A percentile compares a stretch with the other conserved stretches of the same genome.
These are phyloP conservation scores for Acronicta leporina DNA, from an alignment of 2,888 invertebrate genomes.

Conservation along the genomic window DNA sequence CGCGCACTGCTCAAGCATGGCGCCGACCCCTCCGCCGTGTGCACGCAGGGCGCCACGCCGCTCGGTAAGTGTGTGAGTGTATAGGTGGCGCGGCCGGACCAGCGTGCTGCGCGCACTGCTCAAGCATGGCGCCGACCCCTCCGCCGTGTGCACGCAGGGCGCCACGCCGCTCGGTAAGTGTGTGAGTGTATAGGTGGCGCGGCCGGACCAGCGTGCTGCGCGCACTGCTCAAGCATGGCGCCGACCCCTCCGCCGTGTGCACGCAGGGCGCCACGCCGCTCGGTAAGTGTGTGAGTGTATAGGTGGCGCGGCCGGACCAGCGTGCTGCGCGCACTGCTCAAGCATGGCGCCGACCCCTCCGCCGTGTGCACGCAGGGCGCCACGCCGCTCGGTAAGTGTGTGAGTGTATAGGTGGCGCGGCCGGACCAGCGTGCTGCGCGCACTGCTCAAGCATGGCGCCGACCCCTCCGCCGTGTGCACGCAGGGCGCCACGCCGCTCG, in stretches of 20 bases:
- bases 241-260: slow-evolving; percentile 95
- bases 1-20: slow-evolving; percentile 94
- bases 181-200: slow-evolving; percentile 9
- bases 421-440: no score
- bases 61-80: slow-evolving; percentile 86
- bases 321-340: slow-evolving; percentile 91
- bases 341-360: slow-evolving; percentile 90
- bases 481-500: no score
- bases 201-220: slow-evolving; percentile 95
- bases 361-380: slow-evolving; percentile 98
- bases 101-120: slow-evolving; percentile 91
- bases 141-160: slow-evolving; percentile 98
- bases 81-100: slow-evolving; percentile 90
- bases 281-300: slow-evolving; percentile 75
- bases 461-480: no score
- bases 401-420: no score
- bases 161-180: slow-evolving; percentile 95
- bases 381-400: slow-evolving; percentile 93
- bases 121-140: slow-evolving; percentile 89
- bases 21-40: slow-evolving; percentile 96
- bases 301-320: slow-evolving; percentile 91
- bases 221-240: slow-evolving; percentile 84
- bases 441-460: no score
- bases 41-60: slow-evolving; percentile 98
- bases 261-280: slow-evolving; percentile 98